Percentiles rank a stretch among this genome's conserved stretches.
These are phyloP conservation scores for Pongo pygmaeus DNA, from an alignment of 2,113 vertebrate species.

Conservation along the genomic window DNA sequence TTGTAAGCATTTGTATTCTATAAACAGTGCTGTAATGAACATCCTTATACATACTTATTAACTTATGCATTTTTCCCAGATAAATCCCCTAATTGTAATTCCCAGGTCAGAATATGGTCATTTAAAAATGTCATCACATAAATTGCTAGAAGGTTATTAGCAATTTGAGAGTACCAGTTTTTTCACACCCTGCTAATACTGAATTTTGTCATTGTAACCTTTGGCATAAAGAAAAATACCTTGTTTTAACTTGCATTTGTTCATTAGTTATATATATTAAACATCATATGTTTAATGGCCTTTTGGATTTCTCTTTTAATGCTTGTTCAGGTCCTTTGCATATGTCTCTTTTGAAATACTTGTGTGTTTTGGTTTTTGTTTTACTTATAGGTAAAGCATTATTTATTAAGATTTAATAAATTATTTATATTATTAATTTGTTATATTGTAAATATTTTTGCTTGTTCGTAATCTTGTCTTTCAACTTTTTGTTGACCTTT, in stretches of 20 bases:
- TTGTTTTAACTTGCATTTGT: slow-evolving; percentile 1
- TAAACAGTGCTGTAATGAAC: neutral
- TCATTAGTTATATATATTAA: slow-evolving; percentile 21
- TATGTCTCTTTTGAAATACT: neutral
- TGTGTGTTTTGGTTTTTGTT: neutral
- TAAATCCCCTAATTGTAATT: slow-evolving; percentile 33
- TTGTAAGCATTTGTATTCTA: slow-evolving; percentile 24
- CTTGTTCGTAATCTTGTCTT: slow-evolving; percentile 35
- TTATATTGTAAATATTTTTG: slow-evolving; percentile 41
- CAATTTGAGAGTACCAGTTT: slow-evolving; percentile 34
- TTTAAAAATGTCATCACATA: neutral
- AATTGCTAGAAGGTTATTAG: neutral
- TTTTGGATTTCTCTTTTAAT: slow-evolving; percentile 46
- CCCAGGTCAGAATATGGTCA: neutral
- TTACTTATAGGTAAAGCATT: neutral
- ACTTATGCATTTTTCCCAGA: neutral
- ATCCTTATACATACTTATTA: neutral
- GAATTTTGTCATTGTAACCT: slow-evolving; percentile 18
- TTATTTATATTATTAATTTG: neutral
- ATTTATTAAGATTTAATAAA: slow-evolving; percentile 26
- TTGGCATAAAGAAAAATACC: slow-evolving; percentile 24
- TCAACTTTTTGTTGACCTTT: slow-evolving; percentile 27
- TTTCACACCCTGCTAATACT: neutral
- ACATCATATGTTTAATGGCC: neutral
- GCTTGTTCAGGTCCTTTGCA: neutral